Evolutionary conservation across 2,888 invertebrate species (phyloP).

Genomic region (Scrobipalpa costella): DNA sequence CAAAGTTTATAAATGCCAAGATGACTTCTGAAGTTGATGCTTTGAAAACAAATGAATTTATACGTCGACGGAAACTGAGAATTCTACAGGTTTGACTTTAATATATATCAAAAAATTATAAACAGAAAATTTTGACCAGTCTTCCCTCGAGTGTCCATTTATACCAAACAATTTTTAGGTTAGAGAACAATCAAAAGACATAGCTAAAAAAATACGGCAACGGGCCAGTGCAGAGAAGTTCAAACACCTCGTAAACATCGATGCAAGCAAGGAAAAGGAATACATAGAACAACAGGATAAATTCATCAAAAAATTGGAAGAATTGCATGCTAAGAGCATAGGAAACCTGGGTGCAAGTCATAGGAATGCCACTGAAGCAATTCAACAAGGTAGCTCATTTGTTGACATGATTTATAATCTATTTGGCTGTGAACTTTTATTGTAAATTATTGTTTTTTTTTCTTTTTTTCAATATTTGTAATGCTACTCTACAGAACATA

Average conservation of each 20-base stretch:
- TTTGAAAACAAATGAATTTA: slow-evolving; percentile 75
- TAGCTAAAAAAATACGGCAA: slow-evolving; percentile 72
- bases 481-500: slow-evolving; percentile 38
- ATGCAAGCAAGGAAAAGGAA: slow-evolving; percentile 61
- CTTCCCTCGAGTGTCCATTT: slow-evolving; percentile 32
- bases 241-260: slow-evolving; percentile 56
- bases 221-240: slow-evolving; percentile 69
- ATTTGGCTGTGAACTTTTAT: neutral
- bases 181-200: slow-evolving; percentile 77
- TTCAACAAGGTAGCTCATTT: slow-evolving; percentile 42
- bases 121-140: slow-evolving; percentile 34
- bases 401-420: neutral
- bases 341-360: slow-evolving; percentile 65
- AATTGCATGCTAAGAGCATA: slow-evolving; percentile 59
- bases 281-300: slow-evolving; percentile 65
- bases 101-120: slow-evolving; percentile 22
- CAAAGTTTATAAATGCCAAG: slow-evolving; percentile 43
- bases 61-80: slow-evolving; percentile 70
- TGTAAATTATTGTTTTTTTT: neutral
- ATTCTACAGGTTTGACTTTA: slow-evolving; percentile 69
- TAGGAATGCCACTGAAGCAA: slow-evolving; percentile 54
- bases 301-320: slow-evolving; percentile 64
- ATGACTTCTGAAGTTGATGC: slow-evolving; percentile 70
- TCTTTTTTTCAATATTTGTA: neutral
- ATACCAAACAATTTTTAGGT: slow-evolving; percentile 58